phyloP scores from a whole-genome alignment of 2,888 invertebrate genomes.

The Acanthopleura granulata region DNA sequence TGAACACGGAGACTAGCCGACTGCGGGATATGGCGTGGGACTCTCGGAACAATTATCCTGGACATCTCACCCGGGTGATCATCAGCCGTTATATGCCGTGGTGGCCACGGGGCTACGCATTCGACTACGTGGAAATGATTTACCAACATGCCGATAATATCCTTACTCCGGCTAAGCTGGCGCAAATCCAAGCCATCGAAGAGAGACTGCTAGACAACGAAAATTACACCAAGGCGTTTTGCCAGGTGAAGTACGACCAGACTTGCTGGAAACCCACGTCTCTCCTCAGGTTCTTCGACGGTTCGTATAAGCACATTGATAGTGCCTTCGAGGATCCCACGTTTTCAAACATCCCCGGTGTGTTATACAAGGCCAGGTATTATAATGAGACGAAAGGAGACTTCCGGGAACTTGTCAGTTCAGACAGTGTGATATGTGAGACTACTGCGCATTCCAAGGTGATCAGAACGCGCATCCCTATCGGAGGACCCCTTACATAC shows the following conservation, averaged over 20 bases:
- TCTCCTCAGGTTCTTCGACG: constrained; percentile 25
- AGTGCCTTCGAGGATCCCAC: constrained; percentile 21
- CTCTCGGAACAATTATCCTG: neutral
- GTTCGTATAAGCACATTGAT: constrained; percentile 15
- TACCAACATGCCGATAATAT: constrained; percentile 9
- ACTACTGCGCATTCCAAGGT: neutral
- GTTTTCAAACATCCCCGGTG: constrained; percentile 14
- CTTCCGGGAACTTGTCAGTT: constrained; percentile 22
- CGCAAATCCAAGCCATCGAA: neutral
- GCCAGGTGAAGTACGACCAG: constrained; percentile 20
- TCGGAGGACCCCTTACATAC: constrained; percentile 23
- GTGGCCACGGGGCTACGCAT: constrained; percentile 16
- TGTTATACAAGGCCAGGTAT: constrained; percentile 4
- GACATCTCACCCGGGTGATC: neutral
- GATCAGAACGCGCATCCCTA: constrained; percentile 18
- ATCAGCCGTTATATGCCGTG: constrained; percentile 9
- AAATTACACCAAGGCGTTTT: neutral
- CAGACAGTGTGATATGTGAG: neutral
- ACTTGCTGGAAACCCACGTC: constrained; percentile 21
- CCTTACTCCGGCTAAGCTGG: neutral
- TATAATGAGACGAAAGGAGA: constrained; percentile 2
- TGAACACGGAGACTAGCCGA: neutral
- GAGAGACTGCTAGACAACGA: neutral
- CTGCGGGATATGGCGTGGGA: constrained; percentile 4
- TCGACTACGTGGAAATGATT: constrained; percentile 17